Percentiles rank a stretch among this genome's conserved stretches.
These are phyloP conservation scores for Euclidia mi DNA, from an alignment of 2,888 invertebrate genomes.

Conservation along the genomic window DNA sequence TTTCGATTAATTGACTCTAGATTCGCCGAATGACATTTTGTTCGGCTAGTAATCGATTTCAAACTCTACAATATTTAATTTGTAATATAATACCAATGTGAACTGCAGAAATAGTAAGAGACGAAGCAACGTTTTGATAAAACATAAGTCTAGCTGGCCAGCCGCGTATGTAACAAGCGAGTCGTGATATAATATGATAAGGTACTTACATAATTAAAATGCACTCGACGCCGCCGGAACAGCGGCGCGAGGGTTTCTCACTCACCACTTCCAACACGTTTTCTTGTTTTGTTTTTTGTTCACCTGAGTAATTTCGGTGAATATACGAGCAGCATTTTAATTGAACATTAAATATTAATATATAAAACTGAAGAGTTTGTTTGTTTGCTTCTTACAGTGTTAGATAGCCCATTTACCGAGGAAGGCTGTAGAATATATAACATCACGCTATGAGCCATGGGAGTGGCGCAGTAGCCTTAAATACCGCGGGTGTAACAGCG, in stretches of 20 bases:
- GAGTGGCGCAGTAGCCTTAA: too few species aligned
- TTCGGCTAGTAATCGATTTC: too few species aligned
- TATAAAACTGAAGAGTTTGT: too few species aligned
- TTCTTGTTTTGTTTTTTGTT: conserved; percentile 28
- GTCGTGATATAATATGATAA: conserved; percentile 37
- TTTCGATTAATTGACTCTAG: too few species aligned
- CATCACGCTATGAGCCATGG: too few species aligned
- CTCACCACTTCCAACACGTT: conserved; percentile 21
- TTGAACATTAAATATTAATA: conserved; percentile 7
- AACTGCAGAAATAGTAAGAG: conserved; percentile 12
- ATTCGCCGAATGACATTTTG: too few species aligned
- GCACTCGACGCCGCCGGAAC: conserved; percentile 23
- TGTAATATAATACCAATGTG: too few species aligned
- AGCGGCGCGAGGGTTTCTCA: conserved; percentile 25
- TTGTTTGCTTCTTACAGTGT: too few species aligned
- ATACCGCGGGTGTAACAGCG: too few species aligned
- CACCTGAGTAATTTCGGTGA: conserved; percentile 8
- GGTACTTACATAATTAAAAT: conserved; percentile 36
- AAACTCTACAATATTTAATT: too few species aligned
- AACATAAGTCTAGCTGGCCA: conserved; percentile 32
- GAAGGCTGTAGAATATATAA: too few species aligned
- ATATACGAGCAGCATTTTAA: conserved; percentile 16
- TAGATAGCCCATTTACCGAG: too few species aligned
- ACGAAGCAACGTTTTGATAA: conserved; percentile 22
- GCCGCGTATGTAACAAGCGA: conserved; percentile 33